Evolutionary conservation across 1,140 invertebrate species (phyloP), one percentile per base, ranked within the genome.

Genomic region (Pomacea maculata): DNA sequence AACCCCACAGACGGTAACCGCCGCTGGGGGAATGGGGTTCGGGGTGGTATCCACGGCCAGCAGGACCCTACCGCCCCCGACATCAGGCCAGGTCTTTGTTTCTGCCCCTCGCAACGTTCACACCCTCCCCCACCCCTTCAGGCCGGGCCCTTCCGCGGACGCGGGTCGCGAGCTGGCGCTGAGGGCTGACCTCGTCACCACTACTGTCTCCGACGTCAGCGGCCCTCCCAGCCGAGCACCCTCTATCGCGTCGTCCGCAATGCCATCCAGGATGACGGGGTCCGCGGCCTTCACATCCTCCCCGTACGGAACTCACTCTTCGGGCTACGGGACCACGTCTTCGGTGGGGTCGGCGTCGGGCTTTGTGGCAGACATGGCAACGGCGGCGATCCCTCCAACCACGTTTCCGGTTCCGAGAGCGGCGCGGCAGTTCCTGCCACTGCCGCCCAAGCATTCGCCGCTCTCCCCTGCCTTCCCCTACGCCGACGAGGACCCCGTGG

Each of bases 401-500:
- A 79, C 71, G 25, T 61, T 63, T 29, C 19, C 34, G 7, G 21
- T 21, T 19, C 55, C 19, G 45, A n/a, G 25, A 14, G 14, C 72
- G 15, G 54, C n/a, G 14, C 19, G 45, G 29, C 25, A 64, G 1
- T 12, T 34, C 19, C 68, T n/a, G 19, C 25, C 57, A 34, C 14
- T 61, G 52, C 71, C 17, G 57, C 21, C 64, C 34, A 45, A 73
- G 17, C 63, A 15, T 14, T 29, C 77, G 29, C 34, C 52, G 12
- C 25, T 52, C 45, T 25, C 45, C 17, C 81, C 71, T 21, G 52
- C 63, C 10, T 70, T 82, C 25, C 72, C 73, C 5, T 80, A n/a
- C 72, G 73, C 78, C 8, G 82, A 83, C 55, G 76, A 67, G 11
- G 45, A 72, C 52, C 25, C 29, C 6, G 6, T 34, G 5, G 79